phyloP scores from a whole-genome alignment of 2,888 invertebrate genomes.

The Apotomis turbidana region DNA sequence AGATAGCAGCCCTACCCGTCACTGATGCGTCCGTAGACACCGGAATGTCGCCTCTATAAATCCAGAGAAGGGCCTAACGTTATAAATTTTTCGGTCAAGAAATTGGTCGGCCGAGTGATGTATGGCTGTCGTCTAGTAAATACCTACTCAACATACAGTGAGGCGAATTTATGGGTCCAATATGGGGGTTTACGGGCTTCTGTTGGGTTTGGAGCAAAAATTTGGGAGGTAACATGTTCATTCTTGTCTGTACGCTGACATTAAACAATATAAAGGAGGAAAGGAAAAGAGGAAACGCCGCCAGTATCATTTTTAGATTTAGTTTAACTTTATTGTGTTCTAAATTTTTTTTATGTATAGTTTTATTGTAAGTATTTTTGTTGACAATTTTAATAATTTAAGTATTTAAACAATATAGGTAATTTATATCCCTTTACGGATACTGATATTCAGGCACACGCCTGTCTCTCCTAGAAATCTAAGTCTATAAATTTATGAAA shows the following conservation, averaged over 20 bases:
- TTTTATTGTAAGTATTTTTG: too few relatives aligned
- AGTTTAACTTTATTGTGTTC: too few relatives aligned
- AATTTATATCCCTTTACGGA: too few relatives aligned
- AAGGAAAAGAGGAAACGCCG: too few relatives aligned
- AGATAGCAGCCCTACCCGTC: conserved; percentile 9
- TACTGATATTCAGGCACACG: too few relatives aligned
- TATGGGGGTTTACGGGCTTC: conserved; percentile 16
- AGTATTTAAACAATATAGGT: too few relatives aligned
- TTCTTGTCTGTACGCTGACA: not conserved
- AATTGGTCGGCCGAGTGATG: conserved; percentile 72
- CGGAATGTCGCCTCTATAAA: conserved; percentile 64
- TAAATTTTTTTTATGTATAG: too few relatives aligned
- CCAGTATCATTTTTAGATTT: too few relatives aligned
- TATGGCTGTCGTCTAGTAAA: conserved; percentile 67
- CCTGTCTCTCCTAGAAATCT: too few relatives aligned
- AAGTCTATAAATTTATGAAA: too few relatives aligned
- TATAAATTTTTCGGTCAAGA: conserved; percentile 83
- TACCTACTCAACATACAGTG: conserved; percentile 65
- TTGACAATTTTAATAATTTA: too few relatives aligned
- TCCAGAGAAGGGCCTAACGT: conserved; percentile 62
- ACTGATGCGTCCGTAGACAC: conserved; percentile 43
- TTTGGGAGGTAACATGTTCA: not conserved
- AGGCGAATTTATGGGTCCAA: conserved; percentile 41
- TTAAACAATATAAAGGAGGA: too few relatives aligned
- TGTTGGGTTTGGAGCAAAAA: not conserved